Conservation (phyloP, 2,888 invertebrate genomes). For the Augochlorella aurata region DNA sequence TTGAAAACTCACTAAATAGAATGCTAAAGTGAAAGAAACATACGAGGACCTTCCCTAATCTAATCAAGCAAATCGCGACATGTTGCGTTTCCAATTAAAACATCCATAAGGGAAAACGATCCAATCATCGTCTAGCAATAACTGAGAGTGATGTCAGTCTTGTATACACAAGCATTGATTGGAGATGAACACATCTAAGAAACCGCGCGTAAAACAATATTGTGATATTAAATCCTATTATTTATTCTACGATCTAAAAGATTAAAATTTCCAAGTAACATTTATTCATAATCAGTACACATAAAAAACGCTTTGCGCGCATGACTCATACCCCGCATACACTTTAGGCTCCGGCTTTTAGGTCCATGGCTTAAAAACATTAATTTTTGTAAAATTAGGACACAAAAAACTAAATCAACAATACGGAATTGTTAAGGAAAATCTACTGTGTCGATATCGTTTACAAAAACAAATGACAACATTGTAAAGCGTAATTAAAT, state of each 20-base stretch:
- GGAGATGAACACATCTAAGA: conserved; percentile 26
- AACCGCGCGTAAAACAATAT: conserved; percentile 49
- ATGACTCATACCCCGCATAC: too few relatives aligned
- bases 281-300: not conserved
- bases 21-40: conserved; percentile 53
- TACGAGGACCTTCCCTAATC: conserved; percentile 69
- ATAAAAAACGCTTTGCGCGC: too few relatives aligned
- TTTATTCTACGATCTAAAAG: too few relatives aligned
- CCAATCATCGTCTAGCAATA: conserved; percentile 48
- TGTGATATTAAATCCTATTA: not conserved
- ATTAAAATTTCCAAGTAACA: not conserved
- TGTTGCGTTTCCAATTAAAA: conserved; percentile 70
- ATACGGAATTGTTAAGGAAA: too few relatives aligned
- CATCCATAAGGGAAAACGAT: conserved; percentile 38
- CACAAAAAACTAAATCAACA: too few relatives aligned
- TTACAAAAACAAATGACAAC: too few relatives aligned
- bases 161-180: conserved; percentile 47
- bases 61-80: conserved; percentile 73
- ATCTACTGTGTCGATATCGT: too few relatives aligned
- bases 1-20: conserved; percentile 39
- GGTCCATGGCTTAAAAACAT: too few relatives aligned
- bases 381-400: too few relatives aligned
- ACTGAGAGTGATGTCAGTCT: conserved; percentile 60
- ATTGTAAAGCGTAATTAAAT: too few relatives aligned
- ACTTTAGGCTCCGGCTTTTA: too few relatives aligned